Percentiles rank a stretch among this genome's conserved stretches.
These are phyloP conservation scores for Sitta carolinensis DNA, from an alignment of 2,797 vertebrate species.

Conservation along the genomic window DNA sequence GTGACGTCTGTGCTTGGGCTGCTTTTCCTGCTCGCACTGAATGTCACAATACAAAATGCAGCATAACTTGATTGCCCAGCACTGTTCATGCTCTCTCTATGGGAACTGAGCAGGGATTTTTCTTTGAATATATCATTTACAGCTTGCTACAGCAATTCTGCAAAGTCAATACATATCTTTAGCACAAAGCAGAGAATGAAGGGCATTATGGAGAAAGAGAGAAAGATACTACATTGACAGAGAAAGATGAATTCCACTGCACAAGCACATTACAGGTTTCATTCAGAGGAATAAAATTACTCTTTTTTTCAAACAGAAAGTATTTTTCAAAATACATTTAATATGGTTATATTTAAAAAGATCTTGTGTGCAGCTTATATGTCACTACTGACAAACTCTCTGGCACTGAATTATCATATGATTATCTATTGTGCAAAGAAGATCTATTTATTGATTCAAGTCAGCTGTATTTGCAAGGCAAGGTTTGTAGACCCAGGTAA, in stretches of 20 bases:
- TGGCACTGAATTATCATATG: constrained; percentile 12
- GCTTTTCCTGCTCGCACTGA: constrained; percentile 6
- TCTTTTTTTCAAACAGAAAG: background rate
- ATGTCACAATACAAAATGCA: constrained; percentile 38
- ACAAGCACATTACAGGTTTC: background rate
- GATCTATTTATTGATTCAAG: constrained; percentile 30
- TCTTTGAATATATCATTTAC: constrained; percentile 74
- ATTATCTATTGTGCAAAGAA: constrained; percentile 29
- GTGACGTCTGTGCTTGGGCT: background rate
- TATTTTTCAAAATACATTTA: constrained; percentile 24
- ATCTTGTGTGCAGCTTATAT: background rate
- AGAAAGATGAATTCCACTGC: constrained; percentile 7
- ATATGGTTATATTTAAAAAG: background rate
- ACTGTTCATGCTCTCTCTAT: constrained; percentile 45
- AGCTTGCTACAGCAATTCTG: constrained; percentile 67
- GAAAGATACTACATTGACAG: constrained; percentile 15
- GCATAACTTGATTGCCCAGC: constrained; percentile 22
- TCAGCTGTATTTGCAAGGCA: constrained; percentile 31
- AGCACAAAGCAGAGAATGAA: constrained; percentile 69
- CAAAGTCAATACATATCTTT: constrained; percentile 69
- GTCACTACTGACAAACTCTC: constrained; percentile 17
- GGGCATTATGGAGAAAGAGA: constrained; percentile 32
- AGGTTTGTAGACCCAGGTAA: constrained; percentile 20
- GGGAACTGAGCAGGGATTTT: constrained; percentile 59
- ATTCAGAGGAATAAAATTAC: background rate